phyloP scores from a whole-genome alignment of 1,140 invertebrate genomes.

The Notospermus geniculatus region DNA sequence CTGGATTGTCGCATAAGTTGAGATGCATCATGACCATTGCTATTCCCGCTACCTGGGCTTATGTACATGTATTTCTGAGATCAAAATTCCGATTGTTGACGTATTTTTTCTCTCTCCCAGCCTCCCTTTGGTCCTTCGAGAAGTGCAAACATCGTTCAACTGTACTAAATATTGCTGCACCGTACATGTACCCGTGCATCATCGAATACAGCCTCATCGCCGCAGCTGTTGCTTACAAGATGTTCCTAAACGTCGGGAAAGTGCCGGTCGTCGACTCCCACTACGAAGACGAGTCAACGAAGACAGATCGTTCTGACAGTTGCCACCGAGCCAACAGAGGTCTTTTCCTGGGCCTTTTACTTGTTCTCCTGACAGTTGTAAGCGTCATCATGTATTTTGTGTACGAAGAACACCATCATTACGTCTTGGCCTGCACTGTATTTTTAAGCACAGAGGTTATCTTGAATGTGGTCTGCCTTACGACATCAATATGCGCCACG shows the following conservation, averaged over 20 bases:
- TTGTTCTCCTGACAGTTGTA: constrained; percentile 83
- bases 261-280: constrained; percentile 16
- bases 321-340: constrained; percentile 88
- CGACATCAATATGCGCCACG: constrained; percentile 58
- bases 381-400: constrained; percentile 95
- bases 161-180: constrained; percentile 70
- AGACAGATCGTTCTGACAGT: constrained; percentile 64
- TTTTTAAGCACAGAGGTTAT: constrained; percentile 88
- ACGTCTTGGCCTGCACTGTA: constrained; percentile 71
- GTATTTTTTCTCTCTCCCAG: too few species aligned
- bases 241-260: constrained; percentile 49
- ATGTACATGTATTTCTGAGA: too few species aligned
- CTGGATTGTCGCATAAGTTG: too few species aligned
- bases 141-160: constrained; percentile 74
- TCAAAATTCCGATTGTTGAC: too few species aligned
- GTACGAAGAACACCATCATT: constrained; percentile 73
- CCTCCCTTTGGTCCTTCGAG: too few species aligned
- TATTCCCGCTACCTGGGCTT: too few species aligned
- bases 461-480: constrained; percentile 67
- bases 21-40: too few species aligned
- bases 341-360: constrained; percentile 88
- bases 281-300: neutral
- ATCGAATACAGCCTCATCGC: constrained; percentile 97
- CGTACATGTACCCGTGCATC: constrained; percentile 91
- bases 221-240: constrained; percentile 71